Conservation (phyloP, 2,113 vertebrate species). For the Gnathonemus echidnorhynchus region DNA sequence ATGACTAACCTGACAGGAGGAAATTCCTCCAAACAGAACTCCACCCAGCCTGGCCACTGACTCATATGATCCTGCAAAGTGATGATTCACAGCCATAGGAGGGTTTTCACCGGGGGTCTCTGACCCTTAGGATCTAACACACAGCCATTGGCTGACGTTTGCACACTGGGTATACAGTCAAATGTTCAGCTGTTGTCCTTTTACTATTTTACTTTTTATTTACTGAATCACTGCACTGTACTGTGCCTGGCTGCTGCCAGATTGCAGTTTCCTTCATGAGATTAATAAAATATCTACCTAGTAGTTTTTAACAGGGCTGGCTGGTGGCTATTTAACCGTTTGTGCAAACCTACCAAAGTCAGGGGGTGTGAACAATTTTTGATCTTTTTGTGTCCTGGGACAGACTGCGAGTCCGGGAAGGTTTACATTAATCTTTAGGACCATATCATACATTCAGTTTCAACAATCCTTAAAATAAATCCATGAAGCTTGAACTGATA, state of each 20-base stretch:
- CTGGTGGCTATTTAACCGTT: background rate
- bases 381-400: background rate
- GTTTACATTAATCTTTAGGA: background rate
- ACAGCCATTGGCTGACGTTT: background rate
- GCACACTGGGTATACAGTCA: background rate
- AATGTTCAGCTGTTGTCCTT: background rate
- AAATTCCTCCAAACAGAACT: background rate
- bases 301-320: background rate
- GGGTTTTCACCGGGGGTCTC: background rate
- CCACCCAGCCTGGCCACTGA: background rate
- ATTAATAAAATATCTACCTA: background rate
- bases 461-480: background rate
- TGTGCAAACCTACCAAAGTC: background rate
- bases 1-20: background rate
- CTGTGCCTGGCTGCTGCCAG: background rate
- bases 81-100: background rate
- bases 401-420: background rate
- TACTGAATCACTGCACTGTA: background rate
- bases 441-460: background rate
- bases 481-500: background rate
- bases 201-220: background rate
- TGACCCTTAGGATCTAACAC: background rate
- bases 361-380: background rate
- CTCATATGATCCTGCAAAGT: background rate
- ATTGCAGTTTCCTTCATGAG: background rate